Evolutionary conservation across 2,113 vertebrate genomes (phyloP).

Genomic region (Lycocorax pyrrhopterus): DNA sequence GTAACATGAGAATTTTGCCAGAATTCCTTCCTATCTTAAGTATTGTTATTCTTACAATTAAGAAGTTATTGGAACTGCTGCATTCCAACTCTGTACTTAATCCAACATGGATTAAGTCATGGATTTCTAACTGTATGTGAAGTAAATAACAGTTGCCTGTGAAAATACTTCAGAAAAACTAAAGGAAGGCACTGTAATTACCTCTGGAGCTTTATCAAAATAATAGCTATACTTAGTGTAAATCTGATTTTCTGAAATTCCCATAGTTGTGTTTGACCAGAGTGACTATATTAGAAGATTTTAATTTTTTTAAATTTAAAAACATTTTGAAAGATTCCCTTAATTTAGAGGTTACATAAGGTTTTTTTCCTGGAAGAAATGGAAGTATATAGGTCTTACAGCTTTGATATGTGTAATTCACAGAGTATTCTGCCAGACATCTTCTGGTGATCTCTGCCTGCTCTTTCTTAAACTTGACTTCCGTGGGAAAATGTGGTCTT

Average conservation of each 20-base stretch:
- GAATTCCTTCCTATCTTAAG: not conserved
- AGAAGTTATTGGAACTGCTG: not conserved
- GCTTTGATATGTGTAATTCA: not conserved
- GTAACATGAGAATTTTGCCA: not conserved
- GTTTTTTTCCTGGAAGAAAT: not conserved
- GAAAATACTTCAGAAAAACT: not conserved
- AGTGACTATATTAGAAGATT: not conserved
- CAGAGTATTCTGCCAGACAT: not conserved
- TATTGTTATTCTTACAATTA: not conserved
- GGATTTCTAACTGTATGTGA: not conserved
- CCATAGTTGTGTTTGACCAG: not conserved
- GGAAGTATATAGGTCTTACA: not conserved
- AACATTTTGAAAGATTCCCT: not conserved
- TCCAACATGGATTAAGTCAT: not conserved
- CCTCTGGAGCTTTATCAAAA: not conserved
- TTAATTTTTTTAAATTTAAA: not conserved
- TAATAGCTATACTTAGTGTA: not conserved
- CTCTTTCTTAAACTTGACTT: not conserved
- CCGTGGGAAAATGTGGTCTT: not conserved
- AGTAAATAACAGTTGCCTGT: not conserved
- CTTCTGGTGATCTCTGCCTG: not conserved
- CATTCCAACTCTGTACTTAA: not conserved
- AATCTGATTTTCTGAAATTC: not conserved
- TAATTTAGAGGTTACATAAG: not conserved
- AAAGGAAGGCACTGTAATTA: not conserved